phyloP scores from a whole-genome alignment of 2,113 vertebrate species.

The Glareola pratincola region DNA sequence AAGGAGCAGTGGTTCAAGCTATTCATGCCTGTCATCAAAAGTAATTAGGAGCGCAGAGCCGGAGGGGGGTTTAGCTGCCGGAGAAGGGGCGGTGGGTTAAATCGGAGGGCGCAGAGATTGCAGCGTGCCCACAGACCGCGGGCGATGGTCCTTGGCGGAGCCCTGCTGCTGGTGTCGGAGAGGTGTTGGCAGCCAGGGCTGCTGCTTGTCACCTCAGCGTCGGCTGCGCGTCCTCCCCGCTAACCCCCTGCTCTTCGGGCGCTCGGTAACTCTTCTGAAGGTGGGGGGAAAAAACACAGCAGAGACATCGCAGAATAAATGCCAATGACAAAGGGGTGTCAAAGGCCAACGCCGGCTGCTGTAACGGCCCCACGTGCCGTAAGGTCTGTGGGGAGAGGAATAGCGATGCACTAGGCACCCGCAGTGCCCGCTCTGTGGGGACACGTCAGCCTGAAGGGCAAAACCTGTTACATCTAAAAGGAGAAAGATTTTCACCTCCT shows the following conservation, averaged over 20 bases:
- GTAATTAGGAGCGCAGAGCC: fast-evolving
- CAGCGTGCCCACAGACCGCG: neutral
- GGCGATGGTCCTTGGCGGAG: neutral
- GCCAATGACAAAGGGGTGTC: neutral
- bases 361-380: neutral
- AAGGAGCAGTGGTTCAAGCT: neutral
- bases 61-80: neutral
- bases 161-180: fast-evolving
- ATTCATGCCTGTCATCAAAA: neutral
- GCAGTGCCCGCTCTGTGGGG: fast-evolving
- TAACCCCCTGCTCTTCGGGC: neutral
- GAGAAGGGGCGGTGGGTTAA: neutral
- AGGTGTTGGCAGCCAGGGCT: neutral
- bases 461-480: neutral
- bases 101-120: neutral
- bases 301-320: neutral
- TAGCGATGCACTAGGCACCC: neutral
- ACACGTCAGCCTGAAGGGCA: neutral
- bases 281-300: neutral
- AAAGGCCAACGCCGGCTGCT: neutral
- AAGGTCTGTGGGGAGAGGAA: neutral
- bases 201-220: neutral
- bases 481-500: neutral
- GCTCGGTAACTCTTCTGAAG: neutral
- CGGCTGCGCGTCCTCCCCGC: neutral